phyloP scores from a whole-genome alignment of 2,888 invertebrate species.

The Apodemia duryi region DNA sequence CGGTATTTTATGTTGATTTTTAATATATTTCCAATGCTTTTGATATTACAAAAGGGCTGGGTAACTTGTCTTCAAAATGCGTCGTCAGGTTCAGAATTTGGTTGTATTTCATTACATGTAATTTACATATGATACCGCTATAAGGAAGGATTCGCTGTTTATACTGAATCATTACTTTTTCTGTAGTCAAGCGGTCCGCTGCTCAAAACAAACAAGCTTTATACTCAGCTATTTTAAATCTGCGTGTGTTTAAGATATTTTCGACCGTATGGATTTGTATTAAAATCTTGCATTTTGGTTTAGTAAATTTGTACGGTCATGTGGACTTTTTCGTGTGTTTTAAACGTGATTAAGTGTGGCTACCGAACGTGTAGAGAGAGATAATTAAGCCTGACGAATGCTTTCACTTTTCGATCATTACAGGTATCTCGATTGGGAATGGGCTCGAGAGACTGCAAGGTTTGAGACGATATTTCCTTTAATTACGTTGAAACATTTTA shows the following conservation, averaged over 20 bases:
- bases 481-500: conserved; percentile 23
- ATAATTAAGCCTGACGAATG: conserved; percentile 55
- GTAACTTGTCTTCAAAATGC: conserved; percentile 14
- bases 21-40: conserved; percentile 3
- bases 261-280: conserved; percentile 23
- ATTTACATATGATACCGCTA: conserved; percentile 73
- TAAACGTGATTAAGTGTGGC: conserved; percentile 61
- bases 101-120: conserved; percentile 49
- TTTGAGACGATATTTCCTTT: conserved; percentile 33
- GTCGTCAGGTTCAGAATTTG: conserved; percentile 44
- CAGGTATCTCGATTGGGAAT: conserved; percentile 38
- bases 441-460: conserved; percentile 37
- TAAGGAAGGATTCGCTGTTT: conserved; percentile 51
- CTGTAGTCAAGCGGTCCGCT: conserved; percentile 44
- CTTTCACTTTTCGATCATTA: conserved; percentile 72
- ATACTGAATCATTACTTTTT: conserved; percentile 63
- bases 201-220: conserved; percentile 70
- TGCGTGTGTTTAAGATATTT: conserved; percentile 33
- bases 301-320: conserved; percentile 13
- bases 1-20: conserved; percentile 7
- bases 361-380: conserved; percentile 55
- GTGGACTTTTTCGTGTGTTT: conserved; percentile 40
- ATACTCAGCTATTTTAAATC: conserved; percentile 14
- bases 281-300: not conserved
- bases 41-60: conserved; percentile 9